These are phyloP conservation scores for Callocephalon fimbriatum DNA, from an alignment of 2,113 vertebrate genomes.

Conservation along the genomic window DNA sequence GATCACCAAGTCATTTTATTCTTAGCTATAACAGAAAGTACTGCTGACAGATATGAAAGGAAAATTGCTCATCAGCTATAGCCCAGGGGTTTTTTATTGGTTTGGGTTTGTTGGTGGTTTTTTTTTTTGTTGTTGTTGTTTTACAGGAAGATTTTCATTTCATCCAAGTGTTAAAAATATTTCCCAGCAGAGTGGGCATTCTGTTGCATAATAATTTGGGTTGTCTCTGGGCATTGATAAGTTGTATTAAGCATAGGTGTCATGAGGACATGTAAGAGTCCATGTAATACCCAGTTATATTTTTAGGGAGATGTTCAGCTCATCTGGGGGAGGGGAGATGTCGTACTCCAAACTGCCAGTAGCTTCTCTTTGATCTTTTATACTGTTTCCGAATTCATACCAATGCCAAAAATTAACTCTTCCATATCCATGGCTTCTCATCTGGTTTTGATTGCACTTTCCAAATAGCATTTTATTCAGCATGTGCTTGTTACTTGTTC, in stretches of 20 bases:
- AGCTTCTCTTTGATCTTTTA: slow-evolving; percentile 1
- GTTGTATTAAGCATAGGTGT: neutral
- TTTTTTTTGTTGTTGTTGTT: neutral
- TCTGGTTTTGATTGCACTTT: neutral
- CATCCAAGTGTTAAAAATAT: neutral
- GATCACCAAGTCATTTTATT: slow-evolving; percentile 50
- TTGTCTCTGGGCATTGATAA: neutral
- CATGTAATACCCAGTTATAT: neutral
- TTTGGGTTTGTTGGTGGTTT: neutral
- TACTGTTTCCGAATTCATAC: neutral
- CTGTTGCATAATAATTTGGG: neutral
- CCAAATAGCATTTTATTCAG: slow-evolving; percentile 5
- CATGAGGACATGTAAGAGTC: neutral
- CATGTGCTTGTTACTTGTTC: neutral
- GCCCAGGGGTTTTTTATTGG: neutral
- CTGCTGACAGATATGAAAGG: neutral
- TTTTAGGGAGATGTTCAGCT: neutral
- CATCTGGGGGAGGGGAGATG: neutral
- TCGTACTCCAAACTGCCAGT: neutral
- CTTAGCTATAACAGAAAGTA: slow-evolving; percentile 27
- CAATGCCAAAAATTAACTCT: neutral
- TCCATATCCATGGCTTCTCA: neutral
- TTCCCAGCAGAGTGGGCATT: neutral
- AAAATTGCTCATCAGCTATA: neutral
- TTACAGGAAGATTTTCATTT: neutral